Base-by-base conservation (phyloP, 2,113 vertebrate species). In the Odocoileus virginianus region DNA sequence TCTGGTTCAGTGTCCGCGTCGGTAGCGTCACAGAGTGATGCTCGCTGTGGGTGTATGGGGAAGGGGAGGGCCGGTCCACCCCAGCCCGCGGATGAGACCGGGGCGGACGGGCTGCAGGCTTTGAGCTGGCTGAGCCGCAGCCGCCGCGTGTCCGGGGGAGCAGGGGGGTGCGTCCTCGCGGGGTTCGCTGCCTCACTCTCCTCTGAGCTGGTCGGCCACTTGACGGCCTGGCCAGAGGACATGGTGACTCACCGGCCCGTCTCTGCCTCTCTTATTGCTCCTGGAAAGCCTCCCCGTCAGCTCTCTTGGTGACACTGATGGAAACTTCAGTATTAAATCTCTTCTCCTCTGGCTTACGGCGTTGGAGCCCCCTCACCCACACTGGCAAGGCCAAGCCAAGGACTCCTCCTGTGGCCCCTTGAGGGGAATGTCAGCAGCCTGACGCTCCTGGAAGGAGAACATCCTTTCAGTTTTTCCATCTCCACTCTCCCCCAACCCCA, bases 11-110 rank as follows among this genome's bases (percentile, higher is more conserved):
- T 93, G 10, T 23, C 23, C 1, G 0, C 7, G 4, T 57, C 55
- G 36, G 25, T 36, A 25, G 45, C 28, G 0, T 85, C 15, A 1
- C 47, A 55, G 93, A 33, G 3, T 11, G 2, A 15, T n/a, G 45
- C 50, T 78, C 16, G 0, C 17, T 45, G 11, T 7, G n/a, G 43
- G 10, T 6, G 0, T 1, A 10, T 27, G 45, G 33, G 54, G 43
- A 17, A 28, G 40, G 58, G 60, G 25, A 11, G 12, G 7, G 11
- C 23, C 11, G 0, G 5, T 13, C 50, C 7, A 8, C 61, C 55
- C 40, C 2, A 4, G 17, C 36, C 90, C 4, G 43, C 3, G 2
- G 36, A 28, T 36, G 43, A 30, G 7, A 21, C 7, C 1, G 16
- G 2, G 83, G 47, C 21, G 3, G 47, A 16, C 1, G 15, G n/a